Evolutionary conservation across 2,888 invertebrate species (phyloP), one percentile per base, ranked within the genome.

Genomic region (Fragum sueziense): DNA sequence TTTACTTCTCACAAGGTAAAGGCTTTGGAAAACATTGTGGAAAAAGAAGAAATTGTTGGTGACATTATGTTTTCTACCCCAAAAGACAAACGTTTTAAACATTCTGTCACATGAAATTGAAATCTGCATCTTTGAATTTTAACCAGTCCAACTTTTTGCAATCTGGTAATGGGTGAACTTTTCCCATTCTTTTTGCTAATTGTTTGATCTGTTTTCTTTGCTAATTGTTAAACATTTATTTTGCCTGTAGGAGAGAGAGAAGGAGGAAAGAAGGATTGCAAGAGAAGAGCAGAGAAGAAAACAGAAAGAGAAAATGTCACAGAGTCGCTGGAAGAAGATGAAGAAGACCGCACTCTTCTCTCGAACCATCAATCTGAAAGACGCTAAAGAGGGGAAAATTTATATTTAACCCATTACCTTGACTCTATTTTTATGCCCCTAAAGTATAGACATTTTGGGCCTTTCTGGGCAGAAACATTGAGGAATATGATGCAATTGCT

Each of bases 161-260:
- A 14, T 37, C 7, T 37, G 37, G 37, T 6, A 37, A 37, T 37
- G 37, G 37, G 37, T 37, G 6, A 37, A 37, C n/a, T n/a, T n/a
- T n/a, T n/a, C n/a, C n/a, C n/a, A n/a, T n/a, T n/a, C n/a, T n/a
- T n/a, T n/a, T n/a, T n/a, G n/a, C n/a, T n/a, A n/a, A n/a, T n/a
- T n/a, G n/a, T n/a, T n/a, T n/a, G n/a, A n/a, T n/a, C n/a, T n/a
- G n/a, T n/a, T n/a, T n/a, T n/a, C n/a, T n/a, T n/a, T n/a, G n/a
- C n/a, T n/a, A n/a, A n/a, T n/a, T n/a, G n/a, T n/a, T 47, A n/a
- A 47, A 47, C 17, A 20, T 47, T 47, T 6, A 14, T 47, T 47
- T n/a, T 47, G 47, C 47, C 17, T 73, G 11, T 79, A 90, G 90
- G 89, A 90, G 67, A 85, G 87, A 74, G 90, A 90, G 75, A 85